A percentile compares a stretch with the other conserved stretches of the same genome.
Conservation (phyloP, 1,140 invertebrate genomes). For the Sipha flava region DNA sequence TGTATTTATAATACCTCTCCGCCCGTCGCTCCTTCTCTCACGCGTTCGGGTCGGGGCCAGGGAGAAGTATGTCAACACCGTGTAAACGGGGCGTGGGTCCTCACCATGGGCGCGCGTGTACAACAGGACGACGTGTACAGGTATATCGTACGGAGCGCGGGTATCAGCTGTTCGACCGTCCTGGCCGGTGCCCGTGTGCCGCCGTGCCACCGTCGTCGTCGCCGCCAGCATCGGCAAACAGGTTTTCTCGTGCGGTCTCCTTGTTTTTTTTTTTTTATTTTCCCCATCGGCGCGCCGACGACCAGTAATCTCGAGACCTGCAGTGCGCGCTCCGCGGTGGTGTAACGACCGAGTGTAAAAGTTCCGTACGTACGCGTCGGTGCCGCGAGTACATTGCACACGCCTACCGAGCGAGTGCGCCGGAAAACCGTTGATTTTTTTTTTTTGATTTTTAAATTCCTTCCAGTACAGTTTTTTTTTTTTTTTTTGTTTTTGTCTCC, state of each 20-base stretch:
- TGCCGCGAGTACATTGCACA: no score
- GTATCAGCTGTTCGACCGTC: constrained; percentile 12
- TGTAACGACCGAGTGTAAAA: no score
- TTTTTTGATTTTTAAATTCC: no score
- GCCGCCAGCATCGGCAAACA: background rate
- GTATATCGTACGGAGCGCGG: background rate
- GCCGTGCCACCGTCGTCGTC: background rate
- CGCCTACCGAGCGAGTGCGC: no score
- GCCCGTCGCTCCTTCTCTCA: background rate
- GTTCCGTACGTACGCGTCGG: no score
- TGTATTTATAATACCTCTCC: background rate
- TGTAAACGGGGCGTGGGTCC: constrained; percentile 14
- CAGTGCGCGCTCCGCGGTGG: background rate
- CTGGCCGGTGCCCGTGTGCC: background rate
- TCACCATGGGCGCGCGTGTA: background rate
- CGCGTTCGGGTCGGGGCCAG: background rate
- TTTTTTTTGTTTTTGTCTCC: no score
- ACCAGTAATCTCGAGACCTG: background rate
- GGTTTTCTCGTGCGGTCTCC: constrained; percentile 2
- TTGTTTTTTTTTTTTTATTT: constrained; percentile 6
- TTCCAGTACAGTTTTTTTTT: no score
- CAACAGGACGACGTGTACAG: background rate
- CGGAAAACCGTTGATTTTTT: no score
- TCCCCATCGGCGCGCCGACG: constrained; percentile 2
- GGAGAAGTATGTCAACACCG: constrained; percentile 22